Evolutionary conservation across 2,113 vertebrate species (phyloP).

Genomic region (Salvator merianae): DNA sequence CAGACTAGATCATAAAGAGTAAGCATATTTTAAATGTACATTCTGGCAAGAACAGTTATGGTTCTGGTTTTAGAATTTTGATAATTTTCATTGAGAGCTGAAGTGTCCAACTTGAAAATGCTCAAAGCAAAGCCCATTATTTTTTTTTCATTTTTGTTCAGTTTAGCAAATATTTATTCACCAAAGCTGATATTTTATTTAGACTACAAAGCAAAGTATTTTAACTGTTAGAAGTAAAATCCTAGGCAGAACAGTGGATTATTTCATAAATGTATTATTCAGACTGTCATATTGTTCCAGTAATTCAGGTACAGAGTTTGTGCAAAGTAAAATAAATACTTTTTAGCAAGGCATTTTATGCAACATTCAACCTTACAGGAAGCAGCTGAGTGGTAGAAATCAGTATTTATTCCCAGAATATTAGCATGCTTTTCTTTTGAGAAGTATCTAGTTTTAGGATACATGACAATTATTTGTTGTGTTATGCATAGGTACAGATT

Average conservation of each 20-base stretch:
- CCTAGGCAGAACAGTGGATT: constrained; percentile 34
- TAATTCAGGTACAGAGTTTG: constrained; percentile 42
- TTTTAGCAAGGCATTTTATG: constrained; percentile 37
- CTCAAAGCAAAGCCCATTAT: neutral
- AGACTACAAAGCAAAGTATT: constrained; percentile 17
- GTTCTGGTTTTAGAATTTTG: neutral
- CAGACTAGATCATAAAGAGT: neutral
- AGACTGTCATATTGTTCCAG: constrained; percentile 48
- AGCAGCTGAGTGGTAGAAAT: constrained; percentile 48
- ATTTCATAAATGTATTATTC: constrained; percentile 54
- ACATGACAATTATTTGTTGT: constrained; percentile 38
- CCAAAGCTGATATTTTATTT: constrained; percentile 36
- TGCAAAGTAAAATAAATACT: constrained; percentile 54
- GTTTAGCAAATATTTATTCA: constrained; percentile 27
- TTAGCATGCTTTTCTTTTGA: constrained; percentile 57
- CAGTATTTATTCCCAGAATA: constrained; percentile 58
- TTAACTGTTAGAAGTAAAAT: constrained; percentile 52
- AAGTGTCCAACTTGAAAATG: neutral
- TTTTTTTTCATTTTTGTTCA: constrained; percentile 12
- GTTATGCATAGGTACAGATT: neutral
- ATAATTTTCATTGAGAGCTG: neutral
- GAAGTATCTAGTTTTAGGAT: constrained; percentile 33
- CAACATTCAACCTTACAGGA: constrained; percentile 36
- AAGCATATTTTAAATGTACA: neutral
- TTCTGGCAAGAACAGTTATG: neutral